Evolutionary conservation across 1,140 invertebrate species (phyloP).

Genomic region (Eciton burchellii): DNA sequence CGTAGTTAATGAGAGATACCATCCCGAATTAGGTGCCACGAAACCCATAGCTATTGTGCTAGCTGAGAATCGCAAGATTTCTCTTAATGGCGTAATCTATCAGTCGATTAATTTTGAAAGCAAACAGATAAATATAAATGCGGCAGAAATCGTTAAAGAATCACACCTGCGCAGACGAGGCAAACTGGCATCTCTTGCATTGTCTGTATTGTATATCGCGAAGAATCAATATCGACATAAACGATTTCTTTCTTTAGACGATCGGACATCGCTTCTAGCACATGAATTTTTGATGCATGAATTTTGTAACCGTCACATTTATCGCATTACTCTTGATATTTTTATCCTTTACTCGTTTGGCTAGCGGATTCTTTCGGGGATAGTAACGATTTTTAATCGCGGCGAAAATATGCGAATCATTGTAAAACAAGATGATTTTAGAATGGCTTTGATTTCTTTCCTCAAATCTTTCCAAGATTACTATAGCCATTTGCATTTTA

Average conservation of each 20-base stretch:
- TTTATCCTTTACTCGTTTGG: neutral
- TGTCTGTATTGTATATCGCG: neutral
- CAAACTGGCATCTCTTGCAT: neutral
- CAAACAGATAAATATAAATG: conserved; percentile 4
- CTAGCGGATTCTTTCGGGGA: neutral
- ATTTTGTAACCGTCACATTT: conserved; percentile 24
- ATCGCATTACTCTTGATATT: neutral
- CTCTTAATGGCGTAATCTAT: neutral
- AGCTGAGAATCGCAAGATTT: neutral
- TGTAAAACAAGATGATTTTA: neutral
- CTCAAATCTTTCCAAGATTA: neutral
- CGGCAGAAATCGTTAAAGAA: neutral
- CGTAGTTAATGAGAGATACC: conserved; percentile 41
- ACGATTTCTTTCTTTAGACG: neutral
- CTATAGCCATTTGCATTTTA: neutral
- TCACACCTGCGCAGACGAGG: neutral
- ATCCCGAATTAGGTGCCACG: neutral
- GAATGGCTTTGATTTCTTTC: neutral
- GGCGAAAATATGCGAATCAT: neutral
- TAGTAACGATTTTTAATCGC: neutral
- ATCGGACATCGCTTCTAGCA: neutral
- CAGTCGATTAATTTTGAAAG: neutral
- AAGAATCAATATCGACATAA: neutral
- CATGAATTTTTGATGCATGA: conserved; percentile 6
- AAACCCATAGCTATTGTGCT: neutral